Evolutionary conservation across 2,113 vertebrate species (phyloP), one percentile per base, ranked within the genome.

Genomic region (Speoplatyrhinus poulsoni): DNA sequence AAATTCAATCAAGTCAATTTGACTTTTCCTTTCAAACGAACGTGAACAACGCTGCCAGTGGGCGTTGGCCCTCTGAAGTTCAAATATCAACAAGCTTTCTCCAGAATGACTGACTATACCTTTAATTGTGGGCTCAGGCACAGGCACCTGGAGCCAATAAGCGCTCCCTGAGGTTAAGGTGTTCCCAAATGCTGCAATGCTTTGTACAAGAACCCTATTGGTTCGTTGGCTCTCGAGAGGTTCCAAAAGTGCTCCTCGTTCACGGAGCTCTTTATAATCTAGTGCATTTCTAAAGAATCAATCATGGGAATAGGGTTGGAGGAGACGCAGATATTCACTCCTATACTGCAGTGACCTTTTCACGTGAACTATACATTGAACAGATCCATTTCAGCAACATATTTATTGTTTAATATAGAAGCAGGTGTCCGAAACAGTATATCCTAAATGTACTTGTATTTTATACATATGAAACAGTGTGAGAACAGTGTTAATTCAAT

Each of bases 141-240:
- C 12, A 61, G 7, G 56, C 17, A 53, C 33, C 63, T 69, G 75
- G 62, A 65, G 47, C 57, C 77, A 46, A 48, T 19, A 10, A 73
- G 60, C 60, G 75, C 62, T 72, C 53, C 66, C 4, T 5, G 26
- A 80, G 81, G 77, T 84, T 87, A 75, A 85, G 77, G 69, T 79
- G 75, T 74, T 67, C 60, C 55, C 54, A 75, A 12, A 76, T 52
- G 65, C 64, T 63, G 26, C 58, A 73, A 62, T 67, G 0, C 46
- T 72, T 79, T 61, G 49, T 73, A 70, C 62, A 17, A 50, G 64
- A 70, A 64, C 65, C 16, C 15, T 13, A 32, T 46, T 8, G 62
- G 75, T 65, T 33, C 46, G 62, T 46, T 26, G 57, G 53, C 19
- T 52, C 58, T 46, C 33, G 65, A 16, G 55, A 36, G 62, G 63